Evolutionary conservation across 2,797 vertebrate genomes (phyloP), one percentile per base, ranked within the genome.

Genomic region (Cyprinodon diabolis): DNA sequence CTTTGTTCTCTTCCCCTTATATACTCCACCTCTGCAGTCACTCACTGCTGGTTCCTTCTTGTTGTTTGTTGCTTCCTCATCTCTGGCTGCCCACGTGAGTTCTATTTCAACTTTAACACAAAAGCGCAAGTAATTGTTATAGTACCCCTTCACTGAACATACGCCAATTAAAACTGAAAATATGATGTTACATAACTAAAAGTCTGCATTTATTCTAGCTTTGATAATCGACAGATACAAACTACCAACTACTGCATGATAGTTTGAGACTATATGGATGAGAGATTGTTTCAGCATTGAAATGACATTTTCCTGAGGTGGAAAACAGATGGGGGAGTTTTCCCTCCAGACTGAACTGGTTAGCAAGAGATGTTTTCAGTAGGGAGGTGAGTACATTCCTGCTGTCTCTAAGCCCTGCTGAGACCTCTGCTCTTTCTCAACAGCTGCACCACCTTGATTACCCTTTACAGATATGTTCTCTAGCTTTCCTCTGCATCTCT

Each of bases 341-440:
- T 30, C 58, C 58, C 58, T 62, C 15, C 9, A 30, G 58, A 9
- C 58, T 11, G 35, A 19, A 10, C 35, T 11, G 58, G 58, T n/a
- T 19, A 17, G 35, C 37, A 30, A 21, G 58, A 62, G 35, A 62
- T 8, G 58, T 19, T 62, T 35, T 40, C 30, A 40, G 35, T 78
- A 78, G 79, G 78, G 74, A 82, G 62, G 78, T 75, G 67, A 83
- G 72, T 35, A 60, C 77, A 80, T 12, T 80, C 67, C 74, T 81
- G 67, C 71, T 74, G 49, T 66, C 66, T 80, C 45, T 71, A 19
- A 68, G 69, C 48, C 74, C 69, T 63, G 75, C 83, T 79, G 79
- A 82, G 80, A 62, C 66, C 67, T 76, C 74, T 70, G 60, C 71
- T 83, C 3, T 76, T 62, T 56, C 15, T 47, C 58, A 68, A 72